These are phyloP conservation scores for Hypsopygia costalis DNA, from an alignment of 2,888 invertebrate genomes.

Conservation along the genomic window DNA sequence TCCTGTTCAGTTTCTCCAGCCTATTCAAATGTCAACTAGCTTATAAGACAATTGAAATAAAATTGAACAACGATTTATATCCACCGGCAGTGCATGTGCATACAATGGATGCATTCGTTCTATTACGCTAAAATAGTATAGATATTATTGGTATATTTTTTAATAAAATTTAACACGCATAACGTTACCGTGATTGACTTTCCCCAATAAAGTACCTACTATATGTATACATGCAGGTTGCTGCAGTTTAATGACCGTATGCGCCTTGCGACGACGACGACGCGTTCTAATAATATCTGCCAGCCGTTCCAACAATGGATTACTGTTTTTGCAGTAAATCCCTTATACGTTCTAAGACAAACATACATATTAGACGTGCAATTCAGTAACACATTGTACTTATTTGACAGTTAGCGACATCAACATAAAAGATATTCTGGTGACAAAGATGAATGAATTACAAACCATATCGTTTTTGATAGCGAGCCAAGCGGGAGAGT, in stretches of 20 bases:
- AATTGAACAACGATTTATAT: slow-evolving; percentile 13
- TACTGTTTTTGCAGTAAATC: slow-evolving; percentile 1
- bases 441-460: slow-evolving; percentile 1
- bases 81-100: slow-evolving; percentile 3
- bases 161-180: background rate
- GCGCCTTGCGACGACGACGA: slow-evolving; percentile 35
- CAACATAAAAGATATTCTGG: too few relatives aligned
- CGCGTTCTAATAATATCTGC: slow-evolving; percentile 52
- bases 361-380: too few relatives aligned
- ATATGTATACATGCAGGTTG: slow-evolving; percentile 33
- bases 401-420: too few relatives aligned
- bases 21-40: slow-evolving; percentile 27
- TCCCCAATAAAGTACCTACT: too few relatives aligned
- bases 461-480: slow-evolving; percentile 38
- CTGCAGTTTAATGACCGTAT: slow-evolving; percentile 57
- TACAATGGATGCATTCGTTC: slow-evolving; percentile 15
- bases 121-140: background rate
- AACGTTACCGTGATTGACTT: too few relatives aligned
- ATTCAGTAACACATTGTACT: too few relatives aligned
- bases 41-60: slow-evolving; percentile 25
- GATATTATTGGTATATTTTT: too few relatives aligned
- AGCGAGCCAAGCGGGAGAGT: slow-evolving; percentile 33
- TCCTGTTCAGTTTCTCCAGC: slow-evolving; percentile 24
- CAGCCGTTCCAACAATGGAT: slow-evolving; percentile 27
- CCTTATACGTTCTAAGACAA: background rate